phyloP scores from a whole-genome alignment of 2,888 invertebrate genomes.

The Falcaria lacertinaria region DNA sequence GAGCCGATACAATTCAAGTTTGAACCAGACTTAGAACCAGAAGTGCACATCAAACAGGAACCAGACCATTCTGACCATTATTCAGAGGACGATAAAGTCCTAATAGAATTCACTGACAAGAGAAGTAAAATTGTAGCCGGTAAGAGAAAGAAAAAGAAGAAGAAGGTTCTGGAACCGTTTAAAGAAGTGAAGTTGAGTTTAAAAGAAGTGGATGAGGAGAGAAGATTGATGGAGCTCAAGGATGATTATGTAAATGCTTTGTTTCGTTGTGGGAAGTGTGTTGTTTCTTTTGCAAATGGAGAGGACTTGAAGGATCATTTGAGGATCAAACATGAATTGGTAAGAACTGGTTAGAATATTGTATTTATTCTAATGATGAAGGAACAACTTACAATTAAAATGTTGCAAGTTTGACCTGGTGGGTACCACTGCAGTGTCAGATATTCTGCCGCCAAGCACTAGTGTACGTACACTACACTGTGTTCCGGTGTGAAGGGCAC shows the following conservation, averaged over 20 bases:
- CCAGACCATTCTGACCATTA: constrained; percentile 11
- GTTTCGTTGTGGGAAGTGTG: constrained; percentile 55
- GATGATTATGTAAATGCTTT: constrained; percentile 62
- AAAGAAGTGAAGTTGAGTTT: constrained; percentile 40
- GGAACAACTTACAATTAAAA: too few species aligned
- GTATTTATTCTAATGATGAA: too few species aligned
- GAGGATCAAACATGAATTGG: constrained; percentile 51
- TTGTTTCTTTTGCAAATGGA: constrained; percentile 51
- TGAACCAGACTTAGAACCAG: background rate
- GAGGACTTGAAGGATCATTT: constrained; percentile 61
- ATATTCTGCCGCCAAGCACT: too few species aligned
- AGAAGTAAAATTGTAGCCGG: constrained; percentile 17
- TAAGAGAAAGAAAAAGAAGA: constrained; percentile 12
- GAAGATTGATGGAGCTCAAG: constrained; percentile 25
- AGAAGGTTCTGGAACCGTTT: constrained; percentile 20
- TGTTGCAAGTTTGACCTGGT: too few species aligned
- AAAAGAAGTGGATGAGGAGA: constrained; percentile 48
- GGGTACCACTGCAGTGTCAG: too few species aligned
- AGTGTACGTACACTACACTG: too few species aligned
- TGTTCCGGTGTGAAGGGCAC: too few species aligned
- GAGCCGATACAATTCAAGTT: background rate
- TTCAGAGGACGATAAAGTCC: constrained; percentile 26
- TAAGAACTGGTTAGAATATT: constrained; percentile 23
- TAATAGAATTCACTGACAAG: constrained; percentile 21
- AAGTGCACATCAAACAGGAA: constrained; percentile 17